phyloP scores from a whole-genome alignment of 2,888 invertebrate species.

The Ophioninae sp. region DNA sequence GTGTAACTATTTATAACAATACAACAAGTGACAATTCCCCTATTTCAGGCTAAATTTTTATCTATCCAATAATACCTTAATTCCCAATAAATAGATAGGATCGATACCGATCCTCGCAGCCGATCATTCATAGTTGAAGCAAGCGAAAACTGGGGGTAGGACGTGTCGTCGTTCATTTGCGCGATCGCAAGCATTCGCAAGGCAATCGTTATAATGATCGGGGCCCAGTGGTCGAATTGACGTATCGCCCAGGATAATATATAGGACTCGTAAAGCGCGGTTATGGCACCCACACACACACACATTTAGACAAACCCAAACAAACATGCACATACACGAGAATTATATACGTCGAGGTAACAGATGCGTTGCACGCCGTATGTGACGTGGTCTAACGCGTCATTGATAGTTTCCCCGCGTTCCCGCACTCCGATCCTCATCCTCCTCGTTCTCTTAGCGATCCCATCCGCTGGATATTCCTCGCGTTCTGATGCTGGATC shows the following conservation, averaged over 20 bases:
- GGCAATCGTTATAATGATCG: constrained; percentile 77
- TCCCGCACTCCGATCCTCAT: constrained; percentile 45
- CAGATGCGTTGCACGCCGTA: constrained; percentile 75
- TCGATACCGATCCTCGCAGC: constrained; percentile 2
- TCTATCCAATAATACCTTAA: not conserved
- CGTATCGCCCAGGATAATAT: constrained; percentile 76
- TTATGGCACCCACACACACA: constrained; percentile 31
- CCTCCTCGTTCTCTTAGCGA: constrained; percentile 55
- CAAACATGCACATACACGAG: constrained; percentile 32
- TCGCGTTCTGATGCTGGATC: constrained; percentile 21
- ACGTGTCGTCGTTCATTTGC: constrained; percentile 49
- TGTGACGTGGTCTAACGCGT: constrained; percentile 74
- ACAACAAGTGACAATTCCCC: not conserved
- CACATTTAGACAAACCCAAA: not conserved
- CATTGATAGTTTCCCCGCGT: constrained; percentile 72
- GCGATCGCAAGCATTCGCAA: constrained; percentile 12
- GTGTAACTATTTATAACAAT: no score
- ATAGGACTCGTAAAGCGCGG: constrained; percentile 66
- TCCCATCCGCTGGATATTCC: constrained; percentile 42
- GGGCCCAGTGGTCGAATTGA: constrained; percentile 73
- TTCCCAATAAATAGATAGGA: constrained; percentile 15
- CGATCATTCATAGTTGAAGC: constrained; percentile 19
- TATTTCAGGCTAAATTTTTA: not conserved
- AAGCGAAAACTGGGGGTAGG: constrained; percentile 24
- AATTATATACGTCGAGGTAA: constrained; percentile 66